phyloP scores from a whole-genome alignment of 2,888 invertebrate genomes.

The Drosophila nigricruria region DNA sequence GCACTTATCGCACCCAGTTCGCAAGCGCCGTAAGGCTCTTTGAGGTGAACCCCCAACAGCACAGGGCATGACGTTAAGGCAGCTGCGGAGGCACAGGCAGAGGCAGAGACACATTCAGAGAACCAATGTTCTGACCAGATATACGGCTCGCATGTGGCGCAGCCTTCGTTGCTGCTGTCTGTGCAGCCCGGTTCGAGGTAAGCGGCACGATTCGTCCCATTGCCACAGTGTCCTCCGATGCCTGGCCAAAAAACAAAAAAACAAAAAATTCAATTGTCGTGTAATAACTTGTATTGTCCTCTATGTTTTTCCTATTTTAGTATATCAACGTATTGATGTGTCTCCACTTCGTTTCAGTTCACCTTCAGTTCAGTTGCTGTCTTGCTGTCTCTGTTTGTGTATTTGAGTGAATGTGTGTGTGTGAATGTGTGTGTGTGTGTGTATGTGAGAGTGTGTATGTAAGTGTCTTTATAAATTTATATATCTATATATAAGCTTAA shows the following conservation, averaged over 20 bases:
- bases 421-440: background rate
- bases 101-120: conserved; percentile 18
- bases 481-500: background rate
- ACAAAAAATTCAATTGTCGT: conserved; percentile 12
- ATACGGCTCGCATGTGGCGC: conserved; percentile 26
- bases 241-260: conserved; percentile 34
- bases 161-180: conserved; percentile 51
- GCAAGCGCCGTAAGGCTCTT: conserved; percentile 27
- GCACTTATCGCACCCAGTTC: conserved; percentile 58
- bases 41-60: conserved; percentile 32
- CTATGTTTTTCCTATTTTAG: conserved; percentile 12
- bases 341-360: conserved; percentile 22
- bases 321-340: conserved; percentile 20
- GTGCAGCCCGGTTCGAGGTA: conserved; percentile 55
- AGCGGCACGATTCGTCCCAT: conserved; percentile 31
- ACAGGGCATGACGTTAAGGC: conserved; percentile 23
- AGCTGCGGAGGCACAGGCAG: conserved; percentile 30
- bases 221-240: conserved; percentile 29
- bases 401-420: background rate
- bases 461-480: background rate
- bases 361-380: conserved; percentile 26
- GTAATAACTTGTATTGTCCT: conserved; percentile 21
- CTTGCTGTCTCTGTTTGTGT: background rate
- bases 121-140: conserved; percentile 37
- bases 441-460: background rate